These are phyloP conservation scores for Galerucella calmariensis DNA, from an alignment of 2,888 invertebrate species.

Conservation along the genomic window DNA sequence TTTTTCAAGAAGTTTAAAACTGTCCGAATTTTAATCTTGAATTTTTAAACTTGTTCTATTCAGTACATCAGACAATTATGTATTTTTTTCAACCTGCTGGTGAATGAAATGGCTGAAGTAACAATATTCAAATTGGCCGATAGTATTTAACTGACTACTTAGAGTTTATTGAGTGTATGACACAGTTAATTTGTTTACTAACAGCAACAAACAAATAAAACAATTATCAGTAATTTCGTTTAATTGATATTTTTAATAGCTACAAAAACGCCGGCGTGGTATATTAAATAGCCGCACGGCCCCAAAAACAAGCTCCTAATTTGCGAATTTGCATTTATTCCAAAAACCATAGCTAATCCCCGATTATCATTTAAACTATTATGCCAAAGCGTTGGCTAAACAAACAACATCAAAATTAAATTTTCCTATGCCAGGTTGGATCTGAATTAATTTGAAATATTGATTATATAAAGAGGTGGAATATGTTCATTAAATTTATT, in stretches of 20 bases:
- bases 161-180: neutral
- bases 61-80: too few relatives aligned
- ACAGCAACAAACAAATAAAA: neutral
- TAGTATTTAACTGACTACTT: neutral
- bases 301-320: constrained; percentile 18
- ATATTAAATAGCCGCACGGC: constrained; percentile 20
- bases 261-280: constrained; percentile 7
- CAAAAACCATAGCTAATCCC: constrained; percentile 42
- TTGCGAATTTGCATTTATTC: constrained; percentile 43
- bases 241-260: constrained; percentile 29
- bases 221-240: constrained; percentile 3
- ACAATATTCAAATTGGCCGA: neutral
- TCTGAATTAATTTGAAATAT: constrained; percentile 24
- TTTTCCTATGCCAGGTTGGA: constrained; percentile 34
- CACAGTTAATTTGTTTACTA: neutral
- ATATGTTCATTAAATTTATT: constrained; percentile 4
- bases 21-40: too few relatives aligned
- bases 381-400: constrained; percentile 38
- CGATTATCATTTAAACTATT: constrained; percentile 46
- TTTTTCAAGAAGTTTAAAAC: too few relatives aligned
- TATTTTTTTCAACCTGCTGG: too few relatives aligned
- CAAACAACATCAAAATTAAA: constrained; percentile 44
- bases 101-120: neutral
- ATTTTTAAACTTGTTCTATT: too few relatives aligned
- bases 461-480: constrained; percentile 7